These are phyloP conservation scores for Willowsia nigromaculata DNA, from an alignment of 2,888 invertebrate species.

Conservation along the genomic window DNA sequence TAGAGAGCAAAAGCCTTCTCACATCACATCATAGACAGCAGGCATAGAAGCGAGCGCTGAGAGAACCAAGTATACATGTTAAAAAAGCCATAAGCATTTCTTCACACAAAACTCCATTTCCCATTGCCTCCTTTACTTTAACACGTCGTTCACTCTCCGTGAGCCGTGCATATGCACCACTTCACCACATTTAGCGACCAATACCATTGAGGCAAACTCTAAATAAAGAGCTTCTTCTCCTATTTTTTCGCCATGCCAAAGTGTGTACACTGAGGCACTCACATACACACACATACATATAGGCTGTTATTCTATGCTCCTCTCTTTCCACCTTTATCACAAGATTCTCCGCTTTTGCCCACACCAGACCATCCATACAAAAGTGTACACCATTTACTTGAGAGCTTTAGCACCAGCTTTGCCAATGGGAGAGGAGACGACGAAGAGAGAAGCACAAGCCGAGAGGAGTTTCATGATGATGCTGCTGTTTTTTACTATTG, in stretches of 20 bases:
- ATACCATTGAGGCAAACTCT: constrained; percentile 42
- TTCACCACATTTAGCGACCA: constrained; percentile 23
- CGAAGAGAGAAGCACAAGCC: constrained; percentile 22
- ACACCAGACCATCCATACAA: background rate
- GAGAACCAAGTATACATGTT: background rate
- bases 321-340: background rate
- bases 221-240: constrained; percentile 3
- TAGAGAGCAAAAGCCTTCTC: background rate
- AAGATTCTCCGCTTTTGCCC: background rate
- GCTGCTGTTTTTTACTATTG: constrained; percentile 29
- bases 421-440: constrained; percentile 44
- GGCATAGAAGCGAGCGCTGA: background rate
- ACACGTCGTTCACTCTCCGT: background rate
- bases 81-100: background rate
- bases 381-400: background rate
- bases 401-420: background rate
- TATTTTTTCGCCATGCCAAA: background rate
- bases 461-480: constrained; percentile 32
- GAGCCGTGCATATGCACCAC: background rate
- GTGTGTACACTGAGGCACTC: background rate
- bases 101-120: constrained; percentile 2
- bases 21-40: constrained; percentile 17
- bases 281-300: background rate
- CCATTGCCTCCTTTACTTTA: constrained; percentile 29
- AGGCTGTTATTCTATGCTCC: background rate